Base-by-base conservation (phyloP, 92 coral and sea anemone genomes). In the Palythoa grandiflora region DNA sequence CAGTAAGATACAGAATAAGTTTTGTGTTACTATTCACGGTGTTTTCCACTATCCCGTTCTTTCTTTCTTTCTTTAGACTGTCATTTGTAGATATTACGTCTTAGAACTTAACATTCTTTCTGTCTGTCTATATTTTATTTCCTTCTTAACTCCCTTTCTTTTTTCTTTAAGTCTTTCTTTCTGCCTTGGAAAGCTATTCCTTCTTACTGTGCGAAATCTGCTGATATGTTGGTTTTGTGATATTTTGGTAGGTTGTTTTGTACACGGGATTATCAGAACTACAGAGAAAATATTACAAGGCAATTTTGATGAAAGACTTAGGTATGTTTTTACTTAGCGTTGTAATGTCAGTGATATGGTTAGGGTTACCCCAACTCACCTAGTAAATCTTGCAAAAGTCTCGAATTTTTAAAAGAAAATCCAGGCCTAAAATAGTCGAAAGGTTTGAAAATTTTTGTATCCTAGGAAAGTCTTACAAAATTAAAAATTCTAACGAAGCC, bases 281-380 rank as follows among this genome's bases (percentile, higher is more conserved):
- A 68, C 98, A 96, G 53, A 96, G 88, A 92, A 94, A 91, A 78
- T 96, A 96, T 79, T 96, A 96, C 96, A 96, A 96, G 89, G 98
- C 98, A 7, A 93, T 96, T 51, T 90, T 96, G 15, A 89, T 91
- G 77, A 96, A 93, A 83, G 98, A 96, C 78, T 75, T 80, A 13
- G 98, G 98, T 96, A 89, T 81, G 86, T 3, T 21, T 2, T 1
- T 28, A 28, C 28, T 28, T 28, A 28, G 28, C 28, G 28, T 28
- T 28, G 28, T 28, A 28, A 28, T 28, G 28, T 28, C 28, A 28
- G 60, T n/a, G 35, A 21, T 53, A 4, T 3, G 20, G 12, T 48
- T 39, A 44, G 50, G 40, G 12, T 70, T 70, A 1, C 6, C 35
- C 2, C 73, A 14, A 17, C 28, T 28, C 28, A 28, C 35, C 38